A percentile compares a stretch with the other conserved stretches of the same genome.
Evolutionary conservation across 2,797 vertebrate genomes (phyloP).

Genomic region (Prionace glauca): DNA sequence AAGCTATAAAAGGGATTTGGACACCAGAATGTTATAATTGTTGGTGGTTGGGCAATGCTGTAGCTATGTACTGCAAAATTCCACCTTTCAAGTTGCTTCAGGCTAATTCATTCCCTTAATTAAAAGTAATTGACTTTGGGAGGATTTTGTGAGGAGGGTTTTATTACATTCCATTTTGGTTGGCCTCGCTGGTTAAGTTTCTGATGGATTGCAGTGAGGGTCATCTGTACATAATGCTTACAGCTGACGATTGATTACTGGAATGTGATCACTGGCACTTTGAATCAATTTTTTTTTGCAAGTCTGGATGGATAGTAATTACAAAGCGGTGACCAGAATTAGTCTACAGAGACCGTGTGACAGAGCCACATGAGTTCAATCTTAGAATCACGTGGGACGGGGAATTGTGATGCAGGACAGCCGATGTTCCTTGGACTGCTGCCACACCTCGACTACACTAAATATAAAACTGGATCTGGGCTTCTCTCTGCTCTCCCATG

Average conservation of each 20-base stretch:
- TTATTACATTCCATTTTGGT: not conserved
- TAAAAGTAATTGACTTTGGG: not conserved
- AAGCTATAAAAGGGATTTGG: not conserved
- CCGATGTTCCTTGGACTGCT: not conserved
- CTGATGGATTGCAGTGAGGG: not conserved
- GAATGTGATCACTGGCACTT: not conserved
- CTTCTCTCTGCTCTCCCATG: not conserved
- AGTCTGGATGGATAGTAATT: not conserved
- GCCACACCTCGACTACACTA: not conserved
- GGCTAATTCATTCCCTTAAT: not conserved
- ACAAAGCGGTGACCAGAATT: not conserved
- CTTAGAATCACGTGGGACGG: not conserved
- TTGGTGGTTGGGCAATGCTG: too few relatives aligned
- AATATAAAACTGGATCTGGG: not conserved
- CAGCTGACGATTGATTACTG: not conserved
- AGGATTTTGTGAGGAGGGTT: not conserved
- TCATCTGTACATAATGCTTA: not conserved
- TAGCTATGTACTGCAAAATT: not conserved
- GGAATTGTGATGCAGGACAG: not conserved
- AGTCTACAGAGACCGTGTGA: not conserved
- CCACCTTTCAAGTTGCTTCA: not conserved
- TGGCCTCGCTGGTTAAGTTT: not conserved
- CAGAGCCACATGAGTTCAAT: not conserved
- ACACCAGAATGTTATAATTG: not conserved
- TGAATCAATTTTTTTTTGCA: not conserved